Evolutionary conservation across 2,113 vertebrate species (phyloP).

Genomic region (Tichodroma muraria): DNA sequence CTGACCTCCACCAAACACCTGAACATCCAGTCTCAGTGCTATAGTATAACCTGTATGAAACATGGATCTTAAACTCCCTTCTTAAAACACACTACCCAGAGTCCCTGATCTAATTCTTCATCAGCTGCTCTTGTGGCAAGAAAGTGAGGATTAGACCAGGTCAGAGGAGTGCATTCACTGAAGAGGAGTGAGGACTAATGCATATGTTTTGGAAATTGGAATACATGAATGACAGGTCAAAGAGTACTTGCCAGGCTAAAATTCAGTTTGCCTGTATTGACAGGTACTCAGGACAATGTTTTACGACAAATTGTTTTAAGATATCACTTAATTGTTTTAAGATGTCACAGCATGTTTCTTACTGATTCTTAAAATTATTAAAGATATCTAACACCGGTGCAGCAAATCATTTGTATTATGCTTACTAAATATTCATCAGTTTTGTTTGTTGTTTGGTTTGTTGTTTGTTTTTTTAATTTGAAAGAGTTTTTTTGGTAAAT

Average conservation of each 20-base stretch:
- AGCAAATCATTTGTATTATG: background rate
- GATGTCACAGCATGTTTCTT: background rate
- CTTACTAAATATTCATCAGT: background rate
- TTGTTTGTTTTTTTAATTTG: background rate
- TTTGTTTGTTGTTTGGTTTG: background rate
- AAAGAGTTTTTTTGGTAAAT: background rate
- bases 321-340: background rate
- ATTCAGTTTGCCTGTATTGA: background rate
- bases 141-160: background rate
- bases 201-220: background rate
- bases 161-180: background rate
- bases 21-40: background rate
- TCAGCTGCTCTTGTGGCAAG: background rate
- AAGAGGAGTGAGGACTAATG: background rate
- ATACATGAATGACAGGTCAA: background rate
- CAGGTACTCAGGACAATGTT: background rate
- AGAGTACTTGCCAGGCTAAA: background rate
- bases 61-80: background rate
- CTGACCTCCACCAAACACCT: background rate
- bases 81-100: background rate
- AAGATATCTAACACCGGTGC: background rate
- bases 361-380: background rate
- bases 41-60: background rate
- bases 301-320: background rate
- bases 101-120: background rate